Percentiles rank a stretch among this genome's conserved stretches.
Conservation (phyloP, 2,113 vertebrate genomes). For the Mixornis gularis region DNA sequence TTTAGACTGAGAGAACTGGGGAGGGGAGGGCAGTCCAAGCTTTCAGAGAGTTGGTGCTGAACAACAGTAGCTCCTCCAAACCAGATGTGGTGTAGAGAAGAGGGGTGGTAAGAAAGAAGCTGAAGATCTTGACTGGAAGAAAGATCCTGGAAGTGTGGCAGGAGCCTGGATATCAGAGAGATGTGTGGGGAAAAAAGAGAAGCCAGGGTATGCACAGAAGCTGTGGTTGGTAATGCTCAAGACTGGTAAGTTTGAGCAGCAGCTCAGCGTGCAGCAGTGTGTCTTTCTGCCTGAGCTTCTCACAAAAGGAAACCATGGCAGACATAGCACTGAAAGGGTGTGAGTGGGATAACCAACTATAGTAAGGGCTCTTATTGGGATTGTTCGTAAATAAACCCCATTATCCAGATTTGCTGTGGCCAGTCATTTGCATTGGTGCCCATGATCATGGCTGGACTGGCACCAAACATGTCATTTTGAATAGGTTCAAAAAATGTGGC, state of each 20-base stretch:
- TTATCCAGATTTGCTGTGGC: not conserved
- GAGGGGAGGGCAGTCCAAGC: rapidly evolving
- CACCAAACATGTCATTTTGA: not conserved
- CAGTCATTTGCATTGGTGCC: not conserved
- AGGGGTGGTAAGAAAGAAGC: not conserved
- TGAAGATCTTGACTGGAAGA: not conserved
- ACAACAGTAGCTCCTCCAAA: not conserved
- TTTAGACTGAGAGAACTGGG: not conserved
- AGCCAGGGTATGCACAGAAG: rapidly evolving
- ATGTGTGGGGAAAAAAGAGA: not conserved
- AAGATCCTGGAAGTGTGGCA: not conserved
- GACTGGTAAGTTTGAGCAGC: not conserved
- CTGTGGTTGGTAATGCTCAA: not conserved
- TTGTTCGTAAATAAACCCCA: not conserved
- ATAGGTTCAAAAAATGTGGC: not conserved
- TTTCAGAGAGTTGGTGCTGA: not conserved
- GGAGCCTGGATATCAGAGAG: not conserved
- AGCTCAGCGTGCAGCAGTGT: not conserved
- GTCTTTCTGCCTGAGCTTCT: not conserved
- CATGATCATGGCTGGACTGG: not conserved
- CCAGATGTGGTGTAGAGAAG: not conserved
- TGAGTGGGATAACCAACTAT: not conserved
- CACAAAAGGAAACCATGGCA: not conserved
- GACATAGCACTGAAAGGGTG: not conserved
- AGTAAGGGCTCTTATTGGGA: not conserved